These are phyloP conservation scores for Gopherus evgoodei DNA, from an alignment of 2,113 vertebrate genomes.

Conservation along the genomic window DNA sequence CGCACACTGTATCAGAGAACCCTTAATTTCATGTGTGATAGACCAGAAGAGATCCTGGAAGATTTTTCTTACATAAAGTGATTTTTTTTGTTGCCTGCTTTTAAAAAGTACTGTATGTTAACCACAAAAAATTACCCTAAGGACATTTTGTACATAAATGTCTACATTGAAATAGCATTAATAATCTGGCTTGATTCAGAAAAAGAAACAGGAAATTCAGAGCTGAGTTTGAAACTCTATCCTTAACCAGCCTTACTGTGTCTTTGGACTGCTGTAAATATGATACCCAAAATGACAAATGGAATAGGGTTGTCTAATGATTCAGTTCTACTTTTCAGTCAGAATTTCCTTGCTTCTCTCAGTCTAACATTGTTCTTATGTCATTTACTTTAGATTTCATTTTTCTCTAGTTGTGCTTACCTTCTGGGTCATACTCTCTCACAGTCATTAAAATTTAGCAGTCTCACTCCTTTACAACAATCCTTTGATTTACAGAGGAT, in stretches of 20 bases:
- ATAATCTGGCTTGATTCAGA: background rate
- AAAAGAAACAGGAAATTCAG: background rate
- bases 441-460: background rate
- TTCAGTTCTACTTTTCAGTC: background rate
- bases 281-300: background rate
- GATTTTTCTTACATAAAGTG: background rate
- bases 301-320: background rate
- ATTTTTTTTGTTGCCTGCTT: background rate
- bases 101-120: background rate
- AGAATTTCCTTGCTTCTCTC: background rate
- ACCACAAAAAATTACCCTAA: background rate
- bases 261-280: background rate
- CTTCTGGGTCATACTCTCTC: background rate
- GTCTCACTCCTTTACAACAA: background rate
- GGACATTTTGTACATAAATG: background rate
- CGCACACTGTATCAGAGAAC: background rate
- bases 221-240: background rate
- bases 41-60: background rate
- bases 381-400: background rate
- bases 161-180: background rate
- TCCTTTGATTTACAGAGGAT: background rate
- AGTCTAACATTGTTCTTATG: background rate
- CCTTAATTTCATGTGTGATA: rapidly evolving
- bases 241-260: background rate
- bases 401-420: background rate